These are phyloP conservation scores for Dione vanillae DNA, from an alignment of 2,888 invertebrate species.

Conservation along the genomic window DNA sequence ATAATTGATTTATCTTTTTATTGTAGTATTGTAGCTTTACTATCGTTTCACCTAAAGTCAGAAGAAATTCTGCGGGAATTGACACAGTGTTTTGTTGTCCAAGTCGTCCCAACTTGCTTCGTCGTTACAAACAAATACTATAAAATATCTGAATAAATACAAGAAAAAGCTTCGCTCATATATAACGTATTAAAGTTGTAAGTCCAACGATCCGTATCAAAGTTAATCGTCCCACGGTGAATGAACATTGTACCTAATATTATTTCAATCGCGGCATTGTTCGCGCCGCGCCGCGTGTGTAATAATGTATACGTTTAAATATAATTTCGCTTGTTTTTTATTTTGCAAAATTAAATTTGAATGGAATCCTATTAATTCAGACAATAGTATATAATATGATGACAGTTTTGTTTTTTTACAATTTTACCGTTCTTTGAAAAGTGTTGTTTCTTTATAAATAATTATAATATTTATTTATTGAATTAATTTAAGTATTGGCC, in stretches of 20 bases:
- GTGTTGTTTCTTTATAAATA: too few species aligned
- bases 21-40: too few species aligned
- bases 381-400: conserved; percentile 19
- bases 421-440: conserved; percentile 1
- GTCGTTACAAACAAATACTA: too few species aligned
- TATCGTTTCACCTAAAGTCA: too few species aligned
- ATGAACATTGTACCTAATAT: conserved; percentile 35
- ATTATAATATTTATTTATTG: too few species aligned
- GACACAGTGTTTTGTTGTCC: too few species aligned
- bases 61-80: too few species aligned
- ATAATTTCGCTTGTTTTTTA: conserved; percentile 12
- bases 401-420: conserved; percentile 8
- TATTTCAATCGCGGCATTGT: conserved; percentile 35
- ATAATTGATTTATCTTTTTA: too few species aligned
- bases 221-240: conserved; percentile 34
- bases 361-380: conserved; percentile 15
- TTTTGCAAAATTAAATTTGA: conserved; percentile 33
- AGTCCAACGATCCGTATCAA: conserved; percentile 32
- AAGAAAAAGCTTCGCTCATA: too few species aligned
- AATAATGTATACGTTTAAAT: conserved; percentile 30
- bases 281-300: conserved; percentile 17
- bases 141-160: too few species aligned
- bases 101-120: too few species aligned
- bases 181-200: conserved; percentile 23
- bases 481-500: too few species aligned